A percentile compares a stretch with the other conserved stretches of the same genome.
phyloP scores from a whole-genome alignment of 2,888 invertebrate species.

The Lamproptera curius region DNA sequence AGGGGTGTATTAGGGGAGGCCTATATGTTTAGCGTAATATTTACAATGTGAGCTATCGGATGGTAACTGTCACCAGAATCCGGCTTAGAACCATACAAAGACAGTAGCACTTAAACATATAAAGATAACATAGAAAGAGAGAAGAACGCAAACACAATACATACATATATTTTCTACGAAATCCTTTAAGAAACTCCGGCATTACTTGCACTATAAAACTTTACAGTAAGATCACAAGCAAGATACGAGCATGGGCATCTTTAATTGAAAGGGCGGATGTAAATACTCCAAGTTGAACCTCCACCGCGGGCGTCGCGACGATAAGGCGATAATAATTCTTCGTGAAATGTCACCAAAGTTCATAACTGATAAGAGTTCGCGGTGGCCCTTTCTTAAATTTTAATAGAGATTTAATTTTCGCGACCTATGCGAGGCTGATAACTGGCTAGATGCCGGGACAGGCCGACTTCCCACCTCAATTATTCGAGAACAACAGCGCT shows the following conservation, averaged over 20 bases:
- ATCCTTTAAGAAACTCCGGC: no score
- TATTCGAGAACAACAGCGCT: conserved; percentile 22
- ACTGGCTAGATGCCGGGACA: conserved; percentile 36
- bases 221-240: conserved; percentile 24
- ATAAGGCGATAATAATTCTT: conserved; percentile 76
- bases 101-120: no score
- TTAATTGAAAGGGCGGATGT: conserved; percentile 58
- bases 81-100: no score
- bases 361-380: conserved; percentile 74
- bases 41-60: no score
- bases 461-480: conserved; percentile 25
- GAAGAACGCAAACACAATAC: no score
- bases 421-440: conserved; percentile 49
- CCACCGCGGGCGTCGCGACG: conserved; percentile 54
- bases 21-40: no score
- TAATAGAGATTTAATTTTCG: conserved; percentile 73
- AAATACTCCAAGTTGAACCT: conserved; percentile 55
- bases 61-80: no score
- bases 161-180: not conserved
- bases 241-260: conserved; percentile 29
- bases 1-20: no score
- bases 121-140: no score
- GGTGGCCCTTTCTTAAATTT: conserved; percentile 70
- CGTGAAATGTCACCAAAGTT: conserved; percentile 73
- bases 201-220: no score